Conservation (phyloP, 2,797 vertebrate genomes). For the Microctenopoma stevenorrisi region DNA sequence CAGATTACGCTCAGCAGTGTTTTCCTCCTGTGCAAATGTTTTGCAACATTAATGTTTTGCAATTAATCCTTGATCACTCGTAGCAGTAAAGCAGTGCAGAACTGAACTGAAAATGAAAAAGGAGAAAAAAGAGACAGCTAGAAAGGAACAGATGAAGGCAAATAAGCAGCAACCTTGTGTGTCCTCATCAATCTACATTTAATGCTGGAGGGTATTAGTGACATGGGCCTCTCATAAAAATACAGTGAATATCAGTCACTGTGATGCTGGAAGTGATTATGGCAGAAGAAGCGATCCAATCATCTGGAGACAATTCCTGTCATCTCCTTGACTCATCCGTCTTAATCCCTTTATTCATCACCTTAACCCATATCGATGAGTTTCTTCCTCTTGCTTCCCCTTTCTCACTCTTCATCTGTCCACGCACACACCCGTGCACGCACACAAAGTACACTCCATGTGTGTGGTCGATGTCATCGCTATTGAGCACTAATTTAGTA, state of each 20-base stretch:
- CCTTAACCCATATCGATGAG: conserved; percentile 45
- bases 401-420: neutral
- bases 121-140: conserved; percentile 21
- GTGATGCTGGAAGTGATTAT: conserved; percentile 50
- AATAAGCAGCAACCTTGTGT: conserved; percentile 48
- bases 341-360: conserved; percentile 58
- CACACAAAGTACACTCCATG: conserved; percentile 29
- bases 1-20: neutral
- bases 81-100: conserved; percentile 13
- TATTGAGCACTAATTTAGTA: conserved; percentile 75
- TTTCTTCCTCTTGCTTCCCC: conserved; percentile 13
- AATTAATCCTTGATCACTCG: conserved; percentile 13
- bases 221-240: conserved; percentile 27
- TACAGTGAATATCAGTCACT: conserved; percentile 13
- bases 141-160: conserved; percentile 16
- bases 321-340: conserved; percentile 41
- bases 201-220: conserved; percentile 35
- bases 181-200: conserved; percentile 49
- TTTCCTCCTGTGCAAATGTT: conserved; percentile 14
- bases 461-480: conserved; percentile 54
- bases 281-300: conserved; percentile 59
- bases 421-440: no score
- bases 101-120: conserved; percentile 13
- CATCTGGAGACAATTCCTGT: conserved; percentile 52
- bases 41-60: neutral